phyloP scores from a whole-genome alignment of 2,888 invertebrate genomes.

The Smittia sp. region DNA sequence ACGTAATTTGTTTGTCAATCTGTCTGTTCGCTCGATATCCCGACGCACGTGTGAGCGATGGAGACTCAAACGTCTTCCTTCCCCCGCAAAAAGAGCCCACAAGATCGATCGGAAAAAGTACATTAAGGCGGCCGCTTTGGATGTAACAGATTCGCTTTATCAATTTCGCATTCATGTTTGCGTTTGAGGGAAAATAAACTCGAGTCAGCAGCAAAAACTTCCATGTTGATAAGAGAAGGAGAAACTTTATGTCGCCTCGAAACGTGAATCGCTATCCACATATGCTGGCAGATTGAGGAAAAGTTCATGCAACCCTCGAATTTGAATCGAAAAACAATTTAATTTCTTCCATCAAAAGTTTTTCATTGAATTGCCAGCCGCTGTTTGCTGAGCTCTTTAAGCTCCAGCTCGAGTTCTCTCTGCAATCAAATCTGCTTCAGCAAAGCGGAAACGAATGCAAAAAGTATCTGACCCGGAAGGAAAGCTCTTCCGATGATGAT shows the following conservation, averaged over 20 bases:
- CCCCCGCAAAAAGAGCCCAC: background rate
- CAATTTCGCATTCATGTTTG: conserved; percentile 12
- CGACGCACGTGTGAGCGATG: conserved; percentile 3
- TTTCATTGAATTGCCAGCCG: no score
- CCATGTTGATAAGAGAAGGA: background rate
- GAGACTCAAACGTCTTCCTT: background rate
- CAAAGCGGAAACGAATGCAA: no score
- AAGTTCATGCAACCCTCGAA: conserved; percentile 1
- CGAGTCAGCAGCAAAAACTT: background rate
- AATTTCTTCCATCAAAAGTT: background rate
- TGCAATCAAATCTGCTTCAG: no score
- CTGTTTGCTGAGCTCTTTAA: background rate
- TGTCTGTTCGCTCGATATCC: background rate
- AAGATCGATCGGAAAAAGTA: background rate
- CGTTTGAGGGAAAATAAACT: background rate
- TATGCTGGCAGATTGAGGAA: background rate
- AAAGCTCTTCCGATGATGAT: no score
- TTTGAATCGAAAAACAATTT: conserved; percentile 7
- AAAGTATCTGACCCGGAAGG: no score
- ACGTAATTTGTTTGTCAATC: conserved; percentile 26
- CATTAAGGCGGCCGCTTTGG: background rate
- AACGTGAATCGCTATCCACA: no score
- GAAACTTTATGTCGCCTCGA: no score
- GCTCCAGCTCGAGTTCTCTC: no score
- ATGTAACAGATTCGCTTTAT: background rate